A percentile compares a stretch with the other conserved stretches of the same genome.
These are phyloP conservation scores for Hedychridium roseum DNA, from an alignment of 2,888 invertebrate genomes.

Conservation along the genomic window DNA sequence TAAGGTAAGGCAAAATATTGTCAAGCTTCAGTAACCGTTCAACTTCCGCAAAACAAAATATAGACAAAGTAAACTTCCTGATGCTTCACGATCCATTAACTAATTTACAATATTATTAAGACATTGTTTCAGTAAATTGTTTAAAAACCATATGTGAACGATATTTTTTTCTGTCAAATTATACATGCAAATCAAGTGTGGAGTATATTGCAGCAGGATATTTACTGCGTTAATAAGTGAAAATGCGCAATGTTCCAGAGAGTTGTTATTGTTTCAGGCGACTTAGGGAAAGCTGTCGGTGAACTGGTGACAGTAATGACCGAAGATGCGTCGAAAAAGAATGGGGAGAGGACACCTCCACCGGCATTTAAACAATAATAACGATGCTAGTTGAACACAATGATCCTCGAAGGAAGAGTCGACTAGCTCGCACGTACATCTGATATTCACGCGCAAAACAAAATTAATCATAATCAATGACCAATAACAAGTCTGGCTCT, in stretches of 20 bases:
- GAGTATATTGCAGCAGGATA: too few species aligned
- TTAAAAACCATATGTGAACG: too few species aligned
- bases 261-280: slow-evolving; percentile 68
- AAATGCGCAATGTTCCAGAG: not conserved
- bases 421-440: too few species aligned
- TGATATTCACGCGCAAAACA: slow-evolving; percentile 15
- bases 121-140: too few species aligned
- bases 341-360: slow-evolving; percentile 56
- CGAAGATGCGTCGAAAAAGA: slow-evolving; percentile 68
- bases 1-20: slow-evolving; percentile 58
- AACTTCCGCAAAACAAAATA: too few species aligned
- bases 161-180: too few species aligned
- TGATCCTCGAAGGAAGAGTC: slow-evolving; percentile 8
- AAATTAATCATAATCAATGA: slow-evolving; percentile 43
- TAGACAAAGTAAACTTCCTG: too few species aligned
- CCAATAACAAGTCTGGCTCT: slow-evolving; percentile 61
- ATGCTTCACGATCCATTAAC: too few species aligned
- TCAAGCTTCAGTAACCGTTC: too few species aligned
- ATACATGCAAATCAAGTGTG: too few species aligned
- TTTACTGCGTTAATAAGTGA: too few species aligned
- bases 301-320: slow-evolving; percentile 90
- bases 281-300: slow-evolving; percentile 87
- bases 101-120: too few species aligned
- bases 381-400: slow-evolving; percentile 5
- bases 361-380: slow-evolving; percentile 57